Evolutionary conservation across 92 coral and sea anemone genomes (phyloP), one percentile per base, ranked within the genome.

Genomic region (Virgularia gustaviana): DNA sequence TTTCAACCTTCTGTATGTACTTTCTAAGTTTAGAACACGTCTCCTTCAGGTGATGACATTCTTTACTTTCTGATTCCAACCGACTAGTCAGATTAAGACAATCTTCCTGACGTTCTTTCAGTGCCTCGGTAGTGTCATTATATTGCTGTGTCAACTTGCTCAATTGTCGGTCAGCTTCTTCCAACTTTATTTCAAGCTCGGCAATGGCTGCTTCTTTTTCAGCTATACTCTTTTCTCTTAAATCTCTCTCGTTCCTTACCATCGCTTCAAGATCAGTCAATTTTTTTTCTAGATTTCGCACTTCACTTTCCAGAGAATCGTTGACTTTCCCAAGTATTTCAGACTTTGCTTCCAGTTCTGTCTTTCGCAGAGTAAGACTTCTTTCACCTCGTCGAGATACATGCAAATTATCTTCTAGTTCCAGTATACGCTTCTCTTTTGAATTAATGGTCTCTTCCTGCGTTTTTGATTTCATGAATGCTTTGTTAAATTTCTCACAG

Each of bases 401-500:
- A 47, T 47, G 19, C 75, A 68, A 9, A 6, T 32, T 27, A 9
- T 49, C 38, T 20, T 68, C 61, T 13, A 49, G 35, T 20, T 32
- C 60, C 9, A 39, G 19, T 9, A 68, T 68, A 6, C 51, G 45
- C 18, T 47, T 68, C 23, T 68, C 61, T 45, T 49, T 68, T 47
- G 25, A 25, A 7, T 11, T 27, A 20, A 68, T 30, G 45, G 32
- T 49, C 36, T 68, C 61, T 38, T 49, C 61, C 8, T 16, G 60
- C 28, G 44, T 47, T 2, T 18, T 47, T 15, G 44, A 10, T 47
- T 49, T 49, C 27, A 61, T 31, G 60, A 68, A 30, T 33, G 59
- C 51, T 32, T 54, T 25, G 37, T 68, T 68, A 38, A 68, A 68
- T 33, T 32, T 68, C 0, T 68, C 61, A 8, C 75, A 68, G 35